These are phyloP conservation scores for Torymus aiolomorphi DNA, from an alignment of 2,888 invertebrate species.

Conservation along the genomic window DNA sequence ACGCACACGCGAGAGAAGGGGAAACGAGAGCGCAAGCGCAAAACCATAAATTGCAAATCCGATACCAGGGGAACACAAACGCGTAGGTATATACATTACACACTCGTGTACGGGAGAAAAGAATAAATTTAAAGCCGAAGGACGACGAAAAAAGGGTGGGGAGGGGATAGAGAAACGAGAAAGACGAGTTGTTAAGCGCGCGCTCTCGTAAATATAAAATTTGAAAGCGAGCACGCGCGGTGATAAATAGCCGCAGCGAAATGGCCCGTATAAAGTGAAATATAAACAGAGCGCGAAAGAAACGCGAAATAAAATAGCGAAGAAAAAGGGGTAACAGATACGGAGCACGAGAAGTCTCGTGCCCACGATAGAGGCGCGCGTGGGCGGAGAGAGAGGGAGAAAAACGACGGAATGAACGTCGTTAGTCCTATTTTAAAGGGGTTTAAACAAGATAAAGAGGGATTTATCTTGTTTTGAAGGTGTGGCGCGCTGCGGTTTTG, in stretches of 20 bases:
- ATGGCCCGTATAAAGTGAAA: constrained; percentile 29
- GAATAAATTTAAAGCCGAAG: constrained; percentile 28
- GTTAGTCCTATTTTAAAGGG: too few relatives aligned
- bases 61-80: constrained; percentile 20
- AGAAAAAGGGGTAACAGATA: constrained; percentile 6
- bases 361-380: too few relatives aligned
- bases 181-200: constrained; percentile 58
- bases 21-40: not conserved
- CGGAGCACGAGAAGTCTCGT: not conserved
- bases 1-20: not conserved
- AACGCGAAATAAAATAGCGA: constrained; percentile 2
- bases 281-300: constrained; percentile 1
- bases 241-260: constrained; percentile 37
- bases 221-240: constrained; percentile 28
- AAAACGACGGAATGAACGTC: too few relatives aligned
- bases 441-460: too few relatives aligned
- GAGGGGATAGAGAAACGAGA: constrained; percentile 23
- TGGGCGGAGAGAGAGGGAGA: too few relatives aligned
- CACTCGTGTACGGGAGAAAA: not conserved
- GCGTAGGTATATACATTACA: not conserved
- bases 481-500: too few relatives aligned
- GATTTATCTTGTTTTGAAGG: too few relatives aligned
- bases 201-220: constrained; percentile 49
- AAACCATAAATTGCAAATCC: constrained; percentile 37
- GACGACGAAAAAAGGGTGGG: constrained; percentile 29